phyloP scores from a whole-genome alignment of 1,140 invertebrate genomes.

The Pteromalus puparum region DNA sequence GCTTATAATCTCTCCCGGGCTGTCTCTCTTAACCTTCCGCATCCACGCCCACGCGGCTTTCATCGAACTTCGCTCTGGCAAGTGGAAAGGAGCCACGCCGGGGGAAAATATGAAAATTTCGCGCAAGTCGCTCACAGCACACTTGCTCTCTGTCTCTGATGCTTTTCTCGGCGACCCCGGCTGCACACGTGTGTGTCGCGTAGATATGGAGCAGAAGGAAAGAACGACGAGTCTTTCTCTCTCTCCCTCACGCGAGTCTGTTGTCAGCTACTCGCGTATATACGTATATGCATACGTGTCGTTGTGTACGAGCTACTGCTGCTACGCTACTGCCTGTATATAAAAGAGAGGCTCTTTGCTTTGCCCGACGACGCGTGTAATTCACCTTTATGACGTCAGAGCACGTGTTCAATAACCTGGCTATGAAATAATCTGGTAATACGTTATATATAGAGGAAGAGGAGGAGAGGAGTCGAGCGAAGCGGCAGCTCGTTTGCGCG shows the following conservation, averaged over 20 bases:
- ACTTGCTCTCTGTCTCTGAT: neutral
- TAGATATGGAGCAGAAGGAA: neutral
- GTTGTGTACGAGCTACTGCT: neutral
- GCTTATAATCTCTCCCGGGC: no score
- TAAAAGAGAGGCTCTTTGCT: conserved; percentile 60
- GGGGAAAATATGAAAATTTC: conserved; percentile 15
- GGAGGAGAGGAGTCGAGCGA: neutral
- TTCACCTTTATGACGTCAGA: conserved; percentile 72
- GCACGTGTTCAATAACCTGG: conserved; percentile 63
- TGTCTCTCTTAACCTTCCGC: neutral
- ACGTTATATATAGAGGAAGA: conserved; percentile 42
- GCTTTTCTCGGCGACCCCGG: conserved; percentile 46
- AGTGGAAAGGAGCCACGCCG: neutral
- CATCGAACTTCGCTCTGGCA: no score
- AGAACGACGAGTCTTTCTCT: neutral
- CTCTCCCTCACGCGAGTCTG: neutral
- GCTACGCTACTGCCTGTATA: neutral
- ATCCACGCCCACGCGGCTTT: neutral
- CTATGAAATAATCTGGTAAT: conserved; percentile 49
- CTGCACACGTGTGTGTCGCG: conserved; percentile 2
- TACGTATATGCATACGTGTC: neutral
- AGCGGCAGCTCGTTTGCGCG: neutral
- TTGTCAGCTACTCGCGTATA: neutral
- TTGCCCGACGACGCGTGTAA: conserved; percentile 70
- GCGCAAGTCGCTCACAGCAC: neutral